Conservation (phyloP, 2,797 vertebrate genomes). For the Erpetoichthys calabaricus region DNA sequence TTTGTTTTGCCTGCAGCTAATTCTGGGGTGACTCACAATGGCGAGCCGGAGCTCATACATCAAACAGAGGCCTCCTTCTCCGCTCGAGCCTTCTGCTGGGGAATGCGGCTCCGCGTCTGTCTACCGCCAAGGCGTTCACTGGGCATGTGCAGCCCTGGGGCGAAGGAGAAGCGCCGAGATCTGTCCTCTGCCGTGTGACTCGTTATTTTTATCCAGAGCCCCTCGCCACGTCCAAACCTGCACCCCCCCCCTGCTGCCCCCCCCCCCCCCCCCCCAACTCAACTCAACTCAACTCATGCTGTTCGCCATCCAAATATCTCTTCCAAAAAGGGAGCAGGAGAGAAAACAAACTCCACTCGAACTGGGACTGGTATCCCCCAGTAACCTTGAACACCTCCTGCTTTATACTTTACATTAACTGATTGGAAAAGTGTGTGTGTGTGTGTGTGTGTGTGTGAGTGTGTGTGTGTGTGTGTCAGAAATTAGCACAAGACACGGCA, state of each 20-base stretch:
- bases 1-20: slow-evolving; percentile 68
- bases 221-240: slow-evolving; percentile 53
- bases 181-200: slow-evolving; percentile 62
- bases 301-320: too few species aligned
- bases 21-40: slow-evolving; percentile 67
- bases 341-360: too few species aligned
- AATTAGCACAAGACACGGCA: too few species aligned
- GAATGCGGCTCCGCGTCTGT: slow-evolving; percentile 34
- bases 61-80: slow-evolving; percentile 53
- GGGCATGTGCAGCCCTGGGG: slow-evolving; percentile 51
- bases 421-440: not conserved
- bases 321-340: too few species aligned
- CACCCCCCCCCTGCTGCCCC: too few species aligned
- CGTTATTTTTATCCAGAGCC: slow-evolving; percentile 80
- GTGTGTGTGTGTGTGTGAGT: not conserved
- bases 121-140: slow-evolving; percentile 22
- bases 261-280: too few species aligned
- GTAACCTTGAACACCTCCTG: not conserved
- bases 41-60: slow-evolving; percentile 69
- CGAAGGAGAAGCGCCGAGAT: slow-evolving; percentile 51
- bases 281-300: too few species aligned
- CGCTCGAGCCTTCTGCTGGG: slow-evolving; percentile 48
- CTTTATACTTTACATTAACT: not conserved
- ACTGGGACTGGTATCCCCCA: too few species aligned
- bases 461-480: too few species aligned